Conservation (phyloP, 2,888 invertebrate genomes). For the Rhyacophila evoluta region DNA sequence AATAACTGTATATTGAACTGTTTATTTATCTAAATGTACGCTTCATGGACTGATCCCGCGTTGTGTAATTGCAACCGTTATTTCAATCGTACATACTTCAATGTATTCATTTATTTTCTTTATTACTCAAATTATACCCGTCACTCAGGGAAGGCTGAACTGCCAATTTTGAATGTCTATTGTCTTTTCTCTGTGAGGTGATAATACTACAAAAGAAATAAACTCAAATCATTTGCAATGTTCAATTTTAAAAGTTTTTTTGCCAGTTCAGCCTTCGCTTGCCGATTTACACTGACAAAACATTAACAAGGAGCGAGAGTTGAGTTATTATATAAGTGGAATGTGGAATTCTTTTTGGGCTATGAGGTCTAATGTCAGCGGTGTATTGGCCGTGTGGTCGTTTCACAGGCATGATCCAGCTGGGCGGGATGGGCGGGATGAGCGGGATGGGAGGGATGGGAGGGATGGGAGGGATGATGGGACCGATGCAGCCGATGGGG, state of each 20-base stretch:
- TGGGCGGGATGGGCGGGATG: constrained; percentile 49
- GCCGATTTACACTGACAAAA: background rate
- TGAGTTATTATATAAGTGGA: background rate
- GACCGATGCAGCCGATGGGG: constrained; percentile 47
- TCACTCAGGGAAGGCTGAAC: background rate
- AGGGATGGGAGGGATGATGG: constrained; percentile 53
- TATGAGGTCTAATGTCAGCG: constrained; percentile 33
- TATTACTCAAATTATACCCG: background rate
- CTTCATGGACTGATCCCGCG: constrained; percentile 54
- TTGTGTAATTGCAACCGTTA: constrained; percentile 54
- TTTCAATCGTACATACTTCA: constrained; percentile 52
- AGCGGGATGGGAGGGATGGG: constrained; percentile 53
- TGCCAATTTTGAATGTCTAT: background rate
- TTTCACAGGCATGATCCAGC: constrained; percentile 52
- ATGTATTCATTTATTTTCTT: constrained; percentile 6
- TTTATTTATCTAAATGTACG: constrained; percentile 54
- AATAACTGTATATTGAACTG: constrained; percentile 53
- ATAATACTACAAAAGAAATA: too few species aligned
- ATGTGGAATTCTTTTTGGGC: background rate
- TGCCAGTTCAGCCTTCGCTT: background rate
- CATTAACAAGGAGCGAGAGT: background rate
- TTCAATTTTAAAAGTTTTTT: background rate
- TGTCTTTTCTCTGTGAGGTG: too few species aligned
- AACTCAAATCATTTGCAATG: too few species aligned
- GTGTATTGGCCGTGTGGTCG: constrained; percentile 36